Percentiles rank a stretch among this genome's conserved stretches.
These are phyloP conservation scores for Pristionchus exspectatus DNA, from an alignment of 2,888 invertebrate species.

Conservation along the genomic window DNA sequence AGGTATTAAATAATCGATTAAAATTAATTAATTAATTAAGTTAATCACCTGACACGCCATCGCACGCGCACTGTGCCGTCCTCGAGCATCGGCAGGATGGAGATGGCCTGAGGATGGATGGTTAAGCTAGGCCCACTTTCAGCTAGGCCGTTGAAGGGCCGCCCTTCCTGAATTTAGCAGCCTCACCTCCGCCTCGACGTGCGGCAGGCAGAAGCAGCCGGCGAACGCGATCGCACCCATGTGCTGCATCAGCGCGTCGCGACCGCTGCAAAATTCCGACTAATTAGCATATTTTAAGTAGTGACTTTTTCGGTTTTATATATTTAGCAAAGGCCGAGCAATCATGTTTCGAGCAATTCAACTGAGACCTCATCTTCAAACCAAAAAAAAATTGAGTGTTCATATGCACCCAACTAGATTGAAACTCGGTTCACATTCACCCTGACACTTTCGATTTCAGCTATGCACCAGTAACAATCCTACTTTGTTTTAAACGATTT, in stretches of 20 bases:
- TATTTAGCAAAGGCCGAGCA: too few species aligned
- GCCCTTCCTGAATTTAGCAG: background rate
- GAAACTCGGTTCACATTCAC: too few species aligned
- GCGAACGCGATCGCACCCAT: slow-evolving; percentile 69
- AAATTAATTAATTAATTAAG: too few species aligned
- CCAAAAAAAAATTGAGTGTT: too few species aligned
- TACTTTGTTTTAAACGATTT: background rate
- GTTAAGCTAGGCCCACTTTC: too few species aligned
- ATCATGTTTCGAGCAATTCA: background rate
- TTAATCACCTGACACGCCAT: slow-evolving; percentile 69
- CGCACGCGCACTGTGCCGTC: slow-evolving; percentile 77
- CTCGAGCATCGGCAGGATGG: slow-evolving; percentile 71
- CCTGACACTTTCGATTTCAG: background rate
- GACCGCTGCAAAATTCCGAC: slow-evolving; percentile 62
- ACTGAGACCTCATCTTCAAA: too few species aligned
- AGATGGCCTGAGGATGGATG: slow-evolving; percentile 57
- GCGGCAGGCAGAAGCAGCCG: slow-evolving; percentile 69
- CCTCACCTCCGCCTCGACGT: slow-evolving; percentile 70
- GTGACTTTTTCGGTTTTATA: too few species aligned
- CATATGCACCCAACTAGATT: too few species aligned
- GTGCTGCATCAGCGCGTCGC: slow-evolving; percentile 69
- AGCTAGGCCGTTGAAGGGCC: background rate
- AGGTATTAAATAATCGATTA: too few species aligned
- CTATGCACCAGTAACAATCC: background rate
- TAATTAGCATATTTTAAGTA: background rate